Percentiles rank a stretch among this genome's conserved stretches.
Evolutionary conservation across 2,888 invertebrate species (phyloP).

Genomic region (Pristionchus fissidentatus): DNA sequence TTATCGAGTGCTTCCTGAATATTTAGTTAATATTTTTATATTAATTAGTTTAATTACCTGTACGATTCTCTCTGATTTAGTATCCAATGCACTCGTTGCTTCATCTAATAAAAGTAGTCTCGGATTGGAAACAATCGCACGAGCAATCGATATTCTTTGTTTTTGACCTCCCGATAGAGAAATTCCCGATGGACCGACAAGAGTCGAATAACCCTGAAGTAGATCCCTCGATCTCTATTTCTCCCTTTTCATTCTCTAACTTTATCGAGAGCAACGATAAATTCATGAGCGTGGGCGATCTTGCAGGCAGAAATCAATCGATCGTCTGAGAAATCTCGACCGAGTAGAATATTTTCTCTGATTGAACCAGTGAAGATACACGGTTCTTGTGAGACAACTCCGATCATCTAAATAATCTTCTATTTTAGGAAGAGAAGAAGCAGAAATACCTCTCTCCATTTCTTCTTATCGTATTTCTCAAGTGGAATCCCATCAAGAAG

Average conservation of each 20-base stretch:
- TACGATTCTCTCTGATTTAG: slow-evolving; percentile 28
- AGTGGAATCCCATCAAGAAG: not conserved
- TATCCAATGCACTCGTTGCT: slow-evolving; percentile 42
- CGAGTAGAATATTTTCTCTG: slow-evolving; percentile 42
- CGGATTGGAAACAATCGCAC: slow-evolving; percentile 35
- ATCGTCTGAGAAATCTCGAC: not conserved
- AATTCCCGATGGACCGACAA: slow-evolving; percentile 34
- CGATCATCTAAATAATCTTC: slow-evolving; percentile 42
- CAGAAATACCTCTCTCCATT: not conserved
- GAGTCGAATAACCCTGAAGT: slow-evolving; percentile 15
- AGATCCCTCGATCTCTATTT: not conserved
- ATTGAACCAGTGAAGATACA: slow-evolving; percentile 45
- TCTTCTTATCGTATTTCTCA: not conserved
- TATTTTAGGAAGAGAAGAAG: too few species aligned
- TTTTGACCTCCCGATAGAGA: slow-evolving; percentile 42
- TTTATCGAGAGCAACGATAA: not conserved
- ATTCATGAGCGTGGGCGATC: slow-evolving; percentile 25
- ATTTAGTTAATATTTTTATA: too few species aligned
- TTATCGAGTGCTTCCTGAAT: too few species aligned
- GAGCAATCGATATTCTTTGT: slow-evolving; percentile 26
- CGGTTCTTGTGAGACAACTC: slow-evolving; percentile 46
- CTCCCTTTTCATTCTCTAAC: not conserved
- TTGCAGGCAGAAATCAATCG: not conserved
- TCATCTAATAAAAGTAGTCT: slow-evolving; percentile 38
- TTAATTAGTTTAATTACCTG: too few species aligned